Evolutionary conservation across 2,888 invertebrate genomes (phyloP), one percentile per base, ranked within the genome.

Genomic region (Sphaerophoria rueppellii): DNA sequence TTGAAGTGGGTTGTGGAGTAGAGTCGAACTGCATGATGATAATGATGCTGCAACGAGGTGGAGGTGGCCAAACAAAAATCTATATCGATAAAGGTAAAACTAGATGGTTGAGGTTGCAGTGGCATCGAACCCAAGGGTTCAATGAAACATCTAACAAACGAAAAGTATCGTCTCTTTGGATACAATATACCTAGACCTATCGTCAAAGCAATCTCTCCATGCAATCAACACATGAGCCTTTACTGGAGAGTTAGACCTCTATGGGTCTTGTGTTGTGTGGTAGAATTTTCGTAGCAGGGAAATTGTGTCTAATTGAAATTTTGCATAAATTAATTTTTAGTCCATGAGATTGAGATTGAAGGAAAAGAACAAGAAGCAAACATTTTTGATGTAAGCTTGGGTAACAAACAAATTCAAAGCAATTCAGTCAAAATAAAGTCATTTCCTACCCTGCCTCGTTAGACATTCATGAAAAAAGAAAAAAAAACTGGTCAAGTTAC

Each of bases 111-210:
- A 14, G 52, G 37, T 12, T 34, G 43, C 14, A 52, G 40, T 70
- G 85, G 58, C 85, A 81, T 85, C 85, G 85, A 85, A 85, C 85
- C 48, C 46, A 11, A 58, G 70, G 43, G 85, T 85, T 85, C 85
- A 85, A 70, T 81, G 85, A 77, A 77, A 80, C 76, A 32, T 76
- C 57, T 57, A 46, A 54, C 70, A 57, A 43, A 52, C 46, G 16
- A 52, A 43, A 57, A 70, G 70, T 35, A 55, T 70, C 46, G 43
- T 24, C 60, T 24, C 16, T 12, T 50, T 65, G 12, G 35, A 37
- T 65, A 50, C 35, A 50, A 65, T 50, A 48, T 11, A 5, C 52
- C 35, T 67, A 24, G 24, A 24, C 24, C 24, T 24, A 24, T 24
- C 24, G 24, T 24, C 24, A 24, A 24, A 24, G 24, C 32, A 7